These are phyloP conservation scores for Drosophila micromelanica DNA, from an alignment of 1,140 invertebrate species.

Conservation along the genomic window DNA sequence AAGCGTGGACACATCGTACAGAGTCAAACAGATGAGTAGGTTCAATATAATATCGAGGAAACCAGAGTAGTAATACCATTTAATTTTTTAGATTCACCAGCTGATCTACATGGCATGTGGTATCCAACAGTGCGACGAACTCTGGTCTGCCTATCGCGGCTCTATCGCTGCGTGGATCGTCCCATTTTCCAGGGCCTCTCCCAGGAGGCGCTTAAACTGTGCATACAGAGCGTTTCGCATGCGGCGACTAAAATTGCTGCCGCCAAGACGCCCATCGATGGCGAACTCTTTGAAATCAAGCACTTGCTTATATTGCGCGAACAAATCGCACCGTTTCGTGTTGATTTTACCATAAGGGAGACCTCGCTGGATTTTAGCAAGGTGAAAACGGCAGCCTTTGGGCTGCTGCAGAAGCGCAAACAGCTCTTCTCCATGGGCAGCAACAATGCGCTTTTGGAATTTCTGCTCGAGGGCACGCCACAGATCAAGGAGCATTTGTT, in stretches of 20 bases:
- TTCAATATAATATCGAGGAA: background rate
- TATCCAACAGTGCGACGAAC: constrained; percentile 98
- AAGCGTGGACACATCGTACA: constrained; percentile 73
- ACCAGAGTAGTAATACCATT: background rate
- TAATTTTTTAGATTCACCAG: constrained; percentile 89
- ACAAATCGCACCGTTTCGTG: constrained; percentile 99
- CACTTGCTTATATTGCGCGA: constrained; percentile 98
- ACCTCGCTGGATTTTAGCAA: constrained; percentile 96
- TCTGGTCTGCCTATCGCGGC: constrained; percentile 96
- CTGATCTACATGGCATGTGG: constrained; percentile 99
- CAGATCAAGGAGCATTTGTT: constrained; percentile 95
- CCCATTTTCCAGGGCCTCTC: constrained; percentile 98
- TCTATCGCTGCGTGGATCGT: constrained; percentile 97
- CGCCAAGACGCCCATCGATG: constrained; percentile 92
- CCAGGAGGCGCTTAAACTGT: constrained; percentile 96
- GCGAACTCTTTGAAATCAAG: constrained; percentile 98
- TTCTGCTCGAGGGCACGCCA: constrained; percentile 95
- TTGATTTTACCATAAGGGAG: constrained; percentile 97
- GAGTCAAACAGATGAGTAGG: constrained; percentile 75
- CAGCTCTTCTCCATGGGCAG: constrained; percentile 94
- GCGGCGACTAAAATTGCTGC: constrained; percentile 90
- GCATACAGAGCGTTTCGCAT: constrained; percentile 94
- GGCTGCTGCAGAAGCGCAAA: constrained; percentile 93
- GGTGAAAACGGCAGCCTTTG: constrained; percentile 93
- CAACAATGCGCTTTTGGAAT: constrained; percentile 96